phyloP scores from a whole-genome alignment of 2,113 vertebrate genomes.

The Ciconia boyciana region DNA sequence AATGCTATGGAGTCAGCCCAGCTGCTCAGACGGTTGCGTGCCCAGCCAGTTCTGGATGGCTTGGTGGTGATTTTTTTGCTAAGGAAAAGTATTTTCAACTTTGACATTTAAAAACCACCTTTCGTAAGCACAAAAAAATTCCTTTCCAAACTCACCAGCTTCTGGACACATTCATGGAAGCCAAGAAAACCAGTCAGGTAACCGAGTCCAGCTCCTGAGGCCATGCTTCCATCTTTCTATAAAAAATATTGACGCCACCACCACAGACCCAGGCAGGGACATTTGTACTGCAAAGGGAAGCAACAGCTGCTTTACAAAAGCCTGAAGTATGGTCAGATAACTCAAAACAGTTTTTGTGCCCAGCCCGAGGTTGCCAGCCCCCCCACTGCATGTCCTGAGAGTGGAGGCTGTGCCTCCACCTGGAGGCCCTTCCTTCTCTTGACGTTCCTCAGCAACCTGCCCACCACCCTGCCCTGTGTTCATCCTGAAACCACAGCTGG shows the following conservation, averaged over 20 bases:
- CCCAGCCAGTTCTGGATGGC: neutral
- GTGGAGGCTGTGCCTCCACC: neutral
- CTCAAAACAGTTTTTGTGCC: neutral
- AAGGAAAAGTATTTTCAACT: constrained; percentile 27
- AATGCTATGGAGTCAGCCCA: neutral
- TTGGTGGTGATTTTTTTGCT: neutral
- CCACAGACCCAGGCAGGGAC: neutral
- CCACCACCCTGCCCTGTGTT: neutral
- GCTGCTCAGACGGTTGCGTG: accelerated
- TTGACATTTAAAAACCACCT: neutral
- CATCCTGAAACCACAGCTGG: neutral
- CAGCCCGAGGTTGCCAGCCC: neutral
- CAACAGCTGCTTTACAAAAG: neutral
- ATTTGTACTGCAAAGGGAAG: neutral
- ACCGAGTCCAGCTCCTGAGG: neutral
- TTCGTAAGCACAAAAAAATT: neutral
- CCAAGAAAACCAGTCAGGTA: constrained; percentile 23
- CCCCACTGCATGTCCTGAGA: neutral
- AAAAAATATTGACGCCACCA: neutral
- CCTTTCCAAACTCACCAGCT: neutral
- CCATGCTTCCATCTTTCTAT: neutral
- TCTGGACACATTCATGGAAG: neutral
- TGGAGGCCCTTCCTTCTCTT: neutral
- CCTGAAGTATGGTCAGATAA: neutral
- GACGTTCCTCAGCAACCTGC: neutral